Conservation (phyloP, 2,113 vertebrate species). For the Neodon shergylaensis region DNA sequence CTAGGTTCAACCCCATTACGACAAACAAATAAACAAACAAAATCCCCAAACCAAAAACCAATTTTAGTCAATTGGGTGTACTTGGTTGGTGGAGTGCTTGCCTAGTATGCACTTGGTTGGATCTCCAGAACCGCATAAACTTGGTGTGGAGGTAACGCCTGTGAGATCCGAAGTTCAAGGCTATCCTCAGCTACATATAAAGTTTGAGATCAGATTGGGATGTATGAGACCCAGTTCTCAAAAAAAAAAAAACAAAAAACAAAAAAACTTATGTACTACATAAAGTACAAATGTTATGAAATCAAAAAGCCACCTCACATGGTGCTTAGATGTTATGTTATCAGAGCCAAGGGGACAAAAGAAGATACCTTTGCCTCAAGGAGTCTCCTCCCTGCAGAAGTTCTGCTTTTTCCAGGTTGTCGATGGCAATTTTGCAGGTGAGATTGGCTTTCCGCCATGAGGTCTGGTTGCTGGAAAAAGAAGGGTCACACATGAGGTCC, state of each 20-base stretch:
- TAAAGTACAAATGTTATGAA: neutral
- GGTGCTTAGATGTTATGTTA: neutral
- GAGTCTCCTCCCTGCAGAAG: slow-evolving; percentile 90
- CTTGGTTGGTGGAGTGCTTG: neutral
- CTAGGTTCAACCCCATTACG: neutral
- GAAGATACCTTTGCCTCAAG: slow-evolving; percentile 91
- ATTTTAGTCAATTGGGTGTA: neutral
- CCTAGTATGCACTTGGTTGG: neutral
- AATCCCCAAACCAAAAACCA: neutral
- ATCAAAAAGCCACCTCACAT: neutral
- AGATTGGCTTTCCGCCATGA: slow-evolving; percentile 98
- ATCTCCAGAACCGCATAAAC: neutral
- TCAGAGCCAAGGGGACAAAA: neutral
- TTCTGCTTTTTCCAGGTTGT: slow-evolving; percentile 95
- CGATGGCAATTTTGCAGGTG: slow-evolving; percentile 95
- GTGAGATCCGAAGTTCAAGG: neutral
- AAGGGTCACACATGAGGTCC: slow-evolving; percentile 29
- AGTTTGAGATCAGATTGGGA: neutral
- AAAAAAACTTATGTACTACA: neutral
- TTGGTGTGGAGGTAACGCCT: neutral
- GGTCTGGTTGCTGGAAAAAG: slow-evolving; percentile 93
- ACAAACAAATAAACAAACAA: neutral
- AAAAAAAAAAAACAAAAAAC: neutral
- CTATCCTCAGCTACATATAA: neutral
- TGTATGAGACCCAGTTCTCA: neutral